Conservation (phyloP, 2,888 invertebrate genomes). For the Disparrhopalites patrizii region DNA sequence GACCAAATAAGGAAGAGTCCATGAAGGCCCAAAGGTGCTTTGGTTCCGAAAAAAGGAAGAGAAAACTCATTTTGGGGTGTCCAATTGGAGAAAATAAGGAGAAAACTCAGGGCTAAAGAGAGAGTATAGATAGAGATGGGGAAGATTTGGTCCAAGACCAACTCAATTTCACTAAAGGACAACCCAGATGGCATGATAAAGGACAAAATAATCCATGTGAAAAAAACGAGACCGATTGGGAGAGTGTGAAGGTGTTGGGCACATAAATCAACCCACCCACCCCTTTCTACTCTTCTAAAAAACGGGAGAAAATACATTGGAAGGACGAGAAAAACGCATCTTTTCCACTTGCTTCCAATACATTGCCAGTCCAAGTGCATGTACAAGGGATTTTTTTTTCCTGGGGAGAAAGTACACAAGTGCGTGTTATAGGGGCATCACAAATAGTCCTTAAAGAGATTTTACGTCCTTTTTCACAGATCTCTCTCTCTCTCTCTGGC, state of each 20-base stretch:
- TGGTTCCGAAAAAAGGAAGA: background rate
- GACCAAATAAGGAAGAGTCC: background rate
- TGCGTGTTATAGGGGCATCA: too few relatives aligned
- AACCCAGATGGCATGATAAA: conserved; percentile 37
- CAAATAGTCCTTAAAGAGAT: too few relatives aligned
- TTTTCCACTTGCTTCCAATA: too few relatives aligned
- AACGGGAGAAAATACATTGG: too few relatives aligned
- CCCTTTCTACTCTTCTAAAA: background rate
- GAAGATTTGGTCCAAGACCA: conserved; percentile 27
- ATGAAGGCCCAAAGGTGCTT: background rate
- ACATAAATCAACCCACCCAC: conserved; percentile 41
- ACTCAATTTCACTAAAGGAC: conserved; percentile 40
- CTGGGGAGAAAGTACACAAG: too few relatives aligned
- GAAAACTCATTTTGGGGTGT: background rate
- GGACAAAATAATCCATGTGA: conserved; percentile 40
- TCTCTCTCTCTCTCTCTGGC: too few relatives aligned
- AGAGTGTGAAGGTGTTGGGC: conserved; percentile 43
- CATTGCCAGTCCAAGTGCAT: too few relatives aligned
- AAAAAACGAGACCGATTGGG: conserved; percentile 38
- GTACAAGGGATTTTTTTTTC: too few relatives aligned
- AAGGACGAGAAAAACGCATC: too few relatives aligned
- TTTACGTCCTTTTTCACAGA: too few relatives aligned
- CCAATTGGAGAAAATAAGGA: background rate
- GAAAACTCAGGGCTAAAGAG: too few relatives aligned
- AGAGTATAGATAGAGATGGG: background rate